Conservation (phyloP, 1,140 invertebrate species). For the Lycorma delicatula region DNA sequence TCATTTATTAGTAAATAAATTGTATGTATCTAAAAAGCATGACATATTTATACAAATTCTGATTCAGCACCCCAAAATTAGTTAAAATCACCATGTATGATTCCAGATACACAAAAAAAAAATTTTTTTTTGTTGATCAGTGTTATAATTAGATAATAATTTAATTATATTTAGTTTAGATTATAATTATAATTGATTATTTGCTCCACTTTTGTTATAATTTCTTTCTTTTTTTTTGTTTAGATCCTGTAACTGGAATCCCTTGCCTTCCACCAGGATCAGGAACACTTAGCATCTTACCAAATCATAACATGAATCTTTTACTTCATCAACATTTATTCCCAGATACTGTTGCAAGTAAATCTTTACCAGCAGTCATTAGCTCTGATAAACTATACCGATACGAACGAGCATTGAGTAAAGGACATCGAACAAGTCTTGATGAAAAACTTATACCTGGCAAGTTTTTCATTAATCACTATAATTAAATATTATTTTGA, state of each 20-base stretch:
- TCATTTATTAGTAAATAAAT: no score
- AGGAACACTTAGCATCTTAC: neutral
- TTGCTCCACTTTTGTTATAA: no score
- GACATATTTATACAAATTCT: no score
- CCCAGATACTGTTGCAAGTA: constrained; percentile 41
- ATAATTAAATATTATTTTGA: no score
- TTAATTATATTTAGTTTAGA: no score
- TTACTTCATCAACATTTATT: constrained; percentile 69
- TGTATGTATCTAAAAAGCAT: no score
- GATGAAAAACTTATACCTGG: constrained; percentile 8
- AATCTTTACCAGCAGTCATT: constrained; percentile 12
- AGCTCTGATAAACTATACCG: constrained; percentile 36
- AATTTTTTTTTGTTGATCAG: no score
- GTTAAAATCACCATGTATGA: no score
- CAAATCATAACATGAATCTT: constrained; percentile 68
- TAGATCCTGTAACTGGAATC: constrained; percentile 60
- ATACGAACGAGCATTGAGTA: constrained; percentile 49
- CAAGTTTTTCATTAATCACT: neutral
- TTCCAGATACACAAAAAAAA: no score
- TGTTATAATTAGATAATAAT: no score
- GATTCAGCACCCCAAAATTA: no score
- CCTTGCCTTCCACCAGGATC: constrained; percentile 36
- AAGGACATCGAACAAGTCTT: constrained; percentile 40
- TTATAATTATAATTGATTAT: no score
- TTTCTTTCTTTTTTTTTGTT: constrained; percentile 3